phyloP scores from a whole-genome alignment of 2,113 vertebrate species.

The Stigmatopora argus region DNA sequence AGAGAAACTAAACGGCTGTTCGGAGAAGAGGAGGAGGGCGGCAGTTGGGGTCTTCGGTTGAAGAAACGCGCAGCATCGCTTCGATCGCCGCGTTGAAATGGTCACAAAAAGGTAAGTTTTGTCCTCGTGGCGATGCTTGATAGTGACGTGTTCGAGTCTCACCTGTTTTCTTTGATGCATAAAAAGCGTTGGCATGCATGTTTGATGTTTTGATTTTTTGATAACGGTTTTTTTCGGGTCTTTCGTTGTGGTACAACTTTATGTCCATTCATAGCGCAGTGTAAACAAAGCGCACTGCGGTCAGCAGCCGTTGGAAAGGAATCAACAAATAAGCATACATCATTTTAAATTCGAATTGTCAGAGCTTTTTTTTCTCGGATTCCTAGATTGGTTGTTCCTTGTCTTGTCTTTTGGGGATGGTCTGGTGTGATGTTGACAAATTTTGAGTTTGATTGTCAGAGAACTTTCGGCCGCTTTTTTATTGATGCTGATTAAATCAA shows the following conservation, averaged over 20 bases:
- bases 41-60: constrained; percentile 30
- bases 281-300: constrained; percentile 69
- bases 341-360: not conserved
- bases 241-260: constrained; percentile 57
- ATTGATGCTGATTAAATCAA: not conserved
- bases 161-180: constrained; percentile 64
- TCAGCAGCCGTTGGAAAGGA: constrained; percentile 41
- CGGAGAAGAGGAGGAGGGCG: constrained; percentile 15
- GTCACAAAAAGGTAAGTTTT: constrained; percentile 55
- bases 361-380: not conserved
- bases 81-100: no score
- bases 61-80: constrained; percentile 12
- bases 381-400: not conserved
- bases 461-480: not conserved
- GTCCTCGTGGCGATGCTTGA: not conserved
- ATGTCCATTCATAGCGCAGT: constrained; percentile 33
- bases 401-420: not conserved
- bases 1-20: constrained; percentile 32
- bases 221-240: not conserved
- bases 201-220: not conserved
- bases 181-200: not conserved
- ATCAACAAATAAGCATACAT: constrained; percentile 23
- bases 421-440: not conserved
- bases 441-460: not conserved
- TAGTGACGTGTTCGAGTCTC: constrained; percentile 18